Conservation (phyloP, 2,797 vertebrate genomes). For the Echiichthys vipera region DNA sequence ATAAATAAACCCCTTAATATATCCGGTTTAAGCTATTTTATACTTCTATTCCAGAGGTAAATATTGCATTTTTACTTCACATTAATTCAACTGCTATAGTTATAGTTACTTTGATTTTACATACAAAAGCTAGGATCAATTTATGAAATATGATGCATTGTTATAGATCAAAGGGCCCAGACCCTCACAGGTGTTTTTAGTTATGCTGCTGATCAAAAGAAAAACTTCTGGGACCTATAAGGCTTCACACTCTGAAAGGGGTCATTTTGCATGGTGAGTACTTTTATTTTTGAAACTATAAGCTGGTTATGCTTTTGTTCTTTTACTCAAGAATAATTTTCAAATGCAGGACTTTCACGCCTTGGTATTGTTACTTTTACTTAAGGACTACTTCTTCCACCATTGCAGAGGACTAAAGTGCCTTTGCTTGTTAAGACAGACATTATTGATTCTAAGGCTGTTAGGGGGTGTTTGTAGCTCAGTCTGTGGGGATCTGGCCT, state of each 20-base stretch:
- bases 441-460: background rate
- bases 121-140: background rate
- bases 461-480: too few species aligned
- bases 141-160: background rate
- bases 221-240: too few species aligned
- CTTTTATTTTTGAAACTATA: too few species aligned
- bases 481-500: too few species aligned
- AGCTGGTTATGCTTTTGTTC: too few species aligned
- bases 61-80: background rate
- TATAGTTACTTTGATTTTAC: background rate
- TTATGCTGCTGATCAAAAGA: too few species aligned
- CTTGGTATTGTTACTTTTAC: background rate
- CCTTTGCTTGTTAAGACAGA: background rate
- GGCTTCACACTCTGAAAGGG: too few species aligned
- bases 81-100: background rate
- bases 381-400: background rate
- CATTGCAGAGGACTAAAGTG: background rate
- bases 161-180: background rate
- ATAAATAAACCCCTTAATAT: too few species aligned
- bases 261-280: too few species aligned
- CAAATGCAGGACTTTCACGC: background rate
- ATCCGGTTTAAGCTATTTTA: background rate
- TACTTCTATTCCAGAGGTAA: background rate
- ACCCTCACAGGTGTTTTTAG: background rate
- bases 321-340: too few species aligned